phyloP scores from a whole-genome alignment of 30 jellyfish, hydroid and myxozoan genomes.

The Cassiopea xamachana region DNA sequence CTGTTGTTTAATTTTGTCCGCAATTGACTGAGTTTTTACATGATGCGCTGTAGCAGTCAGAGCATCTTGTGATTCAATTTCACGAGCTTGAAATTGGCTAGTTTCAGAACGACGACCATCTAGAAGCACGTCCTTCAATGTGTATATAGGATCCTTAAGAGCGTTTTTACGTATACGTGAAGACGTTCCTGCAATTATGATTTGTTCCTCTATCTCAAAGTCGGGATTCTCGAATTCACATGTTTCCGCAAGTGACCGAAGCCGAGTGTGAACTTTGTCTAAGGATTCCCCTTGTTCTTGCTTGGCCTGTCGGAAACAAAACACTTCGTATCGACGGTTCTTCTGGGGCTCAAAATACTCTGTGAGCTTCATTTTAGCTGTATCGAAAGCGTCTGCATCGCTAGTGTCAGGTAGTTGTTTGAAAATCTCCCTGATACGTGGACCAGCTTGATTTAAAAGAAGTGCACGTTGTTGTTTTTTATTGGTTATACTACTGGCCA shows the following conservation, averaged over 20 bases:
- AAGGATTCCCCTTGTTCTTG: conserved; percentile 7
- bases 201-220: conserved; percentile 18
- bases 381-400: conserved; percentile 2
- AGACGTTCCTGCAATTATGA: conserved; percentile 18
- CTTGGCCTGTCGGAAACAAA: conserved; percentile 19
- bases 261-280: conserved; percentile 3
- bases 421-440: conserved; percentile 30
- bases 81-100: conserved; percentile 9
- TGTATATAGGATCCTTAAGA: conserved; percentile 3
- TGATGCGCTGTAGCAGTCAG: background rate
- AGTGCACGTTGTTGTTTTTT: conserved; percentile 10
- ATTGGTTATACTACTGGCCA: conserved; percentile 9
- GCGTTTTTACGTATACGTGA: conserved; percentile 32
- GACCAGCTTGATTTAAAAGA: conserved; percentile 24
- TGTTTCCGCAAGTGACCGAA: conserved; percentile 10
- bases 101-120: conserved; percentile 33
- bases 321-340: conserved; percentile 30
- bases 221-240: conserved; percentile 22
- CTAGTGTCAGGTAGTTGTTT: conserved; percentile 21
- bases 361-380: background rate
- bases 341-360: conserved; percentile 38
- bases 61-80: conserved; percentile 20
- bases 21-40: background rate
- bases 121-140: conserved; percentile 21
- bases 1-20: background rate